Evolutionary conservation across 2,888 invertebrate genomes (phyloP).

Genomic region (Ypsolopha sequella): DNA sequence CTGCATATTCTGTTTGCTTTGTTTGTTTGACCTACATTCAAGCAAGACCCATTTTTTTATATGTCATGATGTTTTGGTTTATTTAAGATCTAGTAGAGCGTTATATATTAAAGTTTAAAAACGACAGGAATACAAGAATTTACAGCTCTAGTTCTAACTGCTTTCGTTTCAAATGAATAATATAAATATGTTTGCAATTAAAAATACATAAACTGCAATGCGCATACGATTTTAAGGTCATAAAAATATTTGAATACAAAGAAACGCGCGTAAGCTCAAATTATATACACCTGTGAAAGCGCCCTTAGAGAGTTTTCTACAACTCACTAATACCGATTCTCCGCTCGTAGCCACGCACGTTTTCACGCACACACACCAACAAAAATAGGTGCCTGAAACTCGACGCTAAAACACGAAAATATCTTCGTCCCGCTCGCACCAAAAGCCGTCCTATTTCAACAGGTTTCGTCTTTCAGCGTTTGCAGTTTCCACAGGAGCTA

Average conservation of each 20-base stretch:
- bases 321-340: constrained; percentile 60
- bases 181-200: too few species aligned
- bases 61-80: too few species aligned
- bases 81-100: too few species aligned
- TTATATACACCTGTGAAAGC: constrained; percentile 51
- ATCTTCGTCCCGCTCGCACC: constrained; percentile 37
- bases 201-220: too few species aligned
- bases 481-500: constrained; percentile 60
- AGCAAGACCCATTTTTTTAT: too few species aligned
- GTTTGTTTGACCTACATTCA: too few species aligned
- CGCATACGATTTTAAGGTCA: too few species aligned
- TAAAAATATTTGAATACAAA: not conserved
- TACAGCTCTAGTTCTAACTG: too few species aligned
- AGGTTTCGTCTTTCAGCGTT: constrained; percentile 67
- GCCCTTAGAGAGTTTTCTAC: constrained; percentile 66
- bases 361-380: constrained; percentile 58
- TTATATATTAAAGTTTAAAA: too few species aligned
- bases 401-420: constrained; percentile 22
- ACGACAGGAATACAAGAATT: too few species aligned
- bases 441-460: constrained; percentile 64
- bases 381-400: constrained; percentile 63
- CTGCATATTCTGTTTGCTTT: too few species aligned
- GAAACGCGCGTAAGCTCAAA: constrained; percentile 22
- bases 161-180: too few species aligned
- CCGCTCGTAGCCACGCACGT: constrained; percentile 51